A percentile compares a stretch with the other conserved stretches of the same genome.
phyloP scores from a whole-genome alignment of 1,140 invertebrate species.

The Ectropis grisescens region DNA sequence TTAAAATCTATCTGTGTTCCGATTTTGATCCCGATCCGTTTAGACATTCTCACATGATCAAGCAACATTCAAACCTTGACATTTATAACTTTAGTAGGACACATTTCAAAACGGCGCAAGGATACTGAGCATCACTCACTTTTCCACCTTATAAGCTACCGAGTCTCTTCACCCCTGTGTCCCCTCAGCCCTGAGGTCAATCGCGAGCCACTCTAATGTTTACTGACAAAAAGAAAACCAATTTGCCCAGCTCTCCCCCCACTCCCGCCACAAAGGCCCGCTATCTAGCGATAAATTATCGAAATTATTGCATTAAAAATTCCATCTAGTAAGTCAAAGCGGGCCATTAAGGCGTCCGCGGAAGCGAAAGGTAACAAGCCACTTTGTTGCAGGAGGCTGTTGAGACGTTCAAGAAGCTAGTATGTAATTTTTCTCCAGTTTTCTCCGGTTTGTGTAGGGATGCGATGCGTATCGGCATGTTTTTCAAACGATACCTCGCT shows the following conservation, averaged over 20 bases:
- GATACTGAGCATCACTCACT: constrained; percentile 14
- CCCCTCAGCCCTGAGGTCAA: constrained; percentile 26
- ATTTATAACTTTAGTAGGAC: too few relatives aligned
- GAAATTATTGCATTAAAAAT: constrained; percentile 79
- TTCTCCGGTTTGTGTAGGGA: too few relatives aligned
- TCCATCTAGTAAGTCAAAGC: constrained; percentile 75
- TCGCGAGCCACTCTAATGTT: constrained; percentile 28
- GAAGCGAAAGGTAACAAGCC: constrained; percentile 14
- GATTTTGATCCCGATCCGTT: too few relatives aligned
- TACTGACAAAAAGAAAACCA: constrained; percentile 47
- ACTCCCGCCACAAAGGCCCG: constrained; percentile 39
- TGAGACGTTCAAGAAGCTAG: constrained; percentile 7
- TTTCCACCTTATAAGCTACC: too few relatives aligned
- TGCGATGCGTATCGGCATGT: too few relatives aligned
- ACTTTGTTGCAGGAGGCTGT: constrained; percentile 1
- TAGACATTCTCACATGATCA: background rate
- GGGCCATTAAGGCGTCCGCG: constrained; percentile 53
- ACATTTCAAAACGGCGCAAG: background rate
- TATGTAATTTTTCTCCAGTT: constrained; percentile 21
- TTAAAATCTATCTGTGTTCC: too few relatives aligned
- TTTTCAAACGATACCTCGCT: too few relatives aligned
- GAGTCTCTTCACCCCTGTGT: too few relatives aligned
- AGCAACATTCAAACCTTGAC: too few relatives aligned
- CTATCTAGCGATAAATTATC: constrained; percentile 74
- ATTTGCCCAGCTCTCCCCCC: constrained; percentile 24